A percentile compares a stretch with the other conserved stretches of the same genome.
Evolutionary conservation across 1,140 invertebrate species (phyloP).

Genomic region (Drosophila seguyi): DNA sequence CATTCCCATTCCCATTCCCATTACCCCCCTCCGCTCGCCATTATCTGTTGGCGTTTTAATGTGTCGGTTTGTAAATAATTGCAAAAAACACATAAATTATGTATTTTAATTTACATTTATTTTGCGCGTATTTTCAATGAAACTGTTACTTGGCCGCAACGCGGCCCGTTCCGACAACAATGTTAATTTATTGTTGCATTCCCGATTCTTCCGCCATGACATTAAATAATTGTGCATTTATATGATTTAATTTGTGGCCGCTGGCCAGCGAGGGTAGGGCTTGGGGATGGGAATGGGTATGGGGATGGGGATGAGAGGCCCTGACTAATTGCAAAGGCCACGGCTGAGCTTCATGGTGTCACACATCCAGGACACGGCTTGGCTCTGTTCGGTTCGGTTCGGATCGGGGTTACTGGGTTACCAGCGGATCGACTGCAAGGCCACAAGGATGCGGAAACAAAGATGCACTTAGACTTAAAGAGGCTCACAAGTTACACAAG

Average conservation of each 20-base stretch:
- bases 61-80: constrained; percentile 83
- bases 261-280: constrained; percentile 31
- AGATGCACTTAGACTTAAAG: neutral
- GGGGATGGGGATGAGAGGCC: constrained; percentile 17
- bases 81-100: constrained; percentile 80
- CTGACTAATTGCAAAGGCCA: constrained; percentile 70
- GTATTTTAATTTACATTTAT: constrained; percentile 84
- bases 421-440: constrained; percentile 28
- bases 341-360: constrained; percentile 11
- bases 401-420: constrained; percentile 72
- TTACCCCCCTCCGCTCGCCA: constrained; percentile 19
- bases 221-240: constrained; percentile 83
- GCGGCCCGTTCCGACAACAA: constrained; percentile 24
- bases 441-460: constrained; percentile 9
- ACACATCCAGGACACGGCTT: constrained; percentile 8
- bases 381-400: neutral
- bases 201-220: constrained; percentile 50
- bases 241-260: constrained; percentile 82
- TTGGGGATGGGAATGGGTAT: neutral
- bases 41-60: constrained; percentile 79
- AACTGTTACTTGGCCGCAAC: constrained; percentile 43
- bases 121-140: constrained; percentile 71
- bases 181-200: constrained; percentile 63
- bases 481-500: too few relatives aligned
- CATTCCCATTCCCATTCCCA: neutral